Evolutionary conservation across 35 echinoderm and acorn worm species (phyloP), one percentile per base, ranked within the genome.

Genomic region (Stichopus chloronotus): DNA sequence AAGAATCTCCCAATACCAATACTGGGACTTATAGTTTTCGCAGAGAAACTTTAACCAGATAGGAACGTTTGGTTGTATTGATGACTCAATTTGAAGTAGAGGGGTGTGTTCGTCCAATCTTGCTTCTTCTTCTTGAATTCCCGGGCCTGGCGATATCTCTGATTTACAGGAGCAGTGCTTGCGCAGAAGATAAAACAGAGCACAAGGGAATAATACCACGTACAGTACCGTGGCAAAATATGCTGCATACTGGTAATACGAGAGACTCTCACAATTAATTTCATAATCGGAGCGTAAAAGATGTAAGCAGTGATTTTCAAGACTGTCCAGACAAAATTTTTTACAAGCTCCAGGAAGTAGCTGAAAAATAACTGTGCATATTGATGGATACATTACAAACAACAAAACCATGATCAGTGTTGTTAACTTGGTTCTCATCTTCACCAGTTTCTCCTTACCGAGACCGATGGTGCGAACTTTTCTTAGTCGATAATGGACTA

Each of bases 301-400:
- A 55, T 83, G 52, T 6, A 83, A 55, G 11, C 80, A 83, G 52
- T 83, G 9, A 5, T 11, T 56, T 16, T 55, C 55, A 12, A 17
- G 9, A 3, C 7, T 12, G 55, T 55, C 52, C 0, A 83, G 52
- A 13, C 80, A 83, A n/a, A 83, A 83, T 55, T 53, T 30, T 13
- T 54, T 19, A 14, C 80, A 83, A 4, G 80, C 80, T 11, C 30
- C 9, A 83, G 80, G 52, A 16, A 72, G 16, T 19, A 72, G 68
- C 68, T 72, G 68, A 17, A 72, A 72, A 72, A 72, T 72, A 72
- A 17, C 8, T 19, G 8, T 72, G 20, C 68, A 72, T 3, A 72
- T 72, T 72, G 68, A 17, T 17, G 68, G 68, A n/a, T 72, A 72
- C 68, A 72, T 83, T 0, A 83, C 55, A 83, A 83, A 83, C 52